Conservation (phyloP, 2,113 vertebrate species). For the Shinisaurus crocodilurus region DNA sequence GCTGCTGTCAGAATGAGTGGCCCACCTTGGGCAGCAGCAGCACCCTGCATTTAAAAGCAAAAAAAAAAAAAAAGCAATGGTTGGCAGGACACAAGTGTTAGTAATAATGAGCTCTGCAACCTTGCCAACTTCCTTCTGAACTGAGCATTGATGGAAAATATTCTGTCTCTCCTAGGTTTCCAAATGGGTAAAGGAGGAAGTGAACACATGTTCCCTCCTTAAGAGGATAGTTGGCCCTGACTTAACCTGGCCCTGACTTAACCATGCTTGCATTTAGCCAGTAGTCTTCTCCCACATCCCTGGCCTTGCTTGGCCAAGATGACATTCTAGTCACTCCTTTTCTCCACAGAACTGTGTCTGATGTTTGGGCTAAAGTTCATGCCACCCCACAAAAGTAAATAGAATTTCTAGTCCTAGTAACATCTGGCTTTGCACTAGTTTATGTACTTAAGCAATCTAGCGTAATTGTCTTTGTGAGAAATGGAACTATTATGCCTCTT, state of each 20-base stretch:
- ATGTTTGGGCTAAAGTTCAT: background rate
- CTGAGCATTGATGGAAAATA: background rate
- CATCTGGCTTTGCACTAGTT: background rate
- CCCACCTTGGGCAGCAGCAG: background rate
- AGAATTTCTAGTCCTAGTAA: background rate
- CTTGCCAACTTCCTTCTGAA: background rate
- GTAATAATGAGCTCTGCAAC: background rate
- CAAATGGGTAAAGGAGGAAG: background rate
- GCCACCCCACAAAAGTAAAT: background rate
- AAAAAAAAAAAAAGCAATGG: background rate
- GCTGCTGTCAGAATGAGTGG: background rate
- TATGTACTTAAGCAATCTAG: background rate
- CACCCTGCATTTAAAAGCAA: background rate
- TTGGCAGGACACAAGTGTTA: background rate
- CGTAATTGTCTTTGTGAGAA: background rate
- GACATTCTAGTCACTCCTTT: background rate
- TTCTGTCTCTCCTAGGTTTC: background rate
- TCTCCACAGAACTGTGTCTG: background rate
- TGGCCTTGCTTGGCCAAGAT: background rate
- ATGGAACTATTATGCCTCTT: background rate
- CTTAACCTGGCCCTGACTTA: too few relatives aligned
- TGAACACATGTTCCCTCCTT: background rate
- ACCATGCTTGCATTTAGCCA: background rate
- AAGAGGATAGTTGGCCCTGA: too few relatives aligned
- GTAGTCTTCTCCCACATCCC: background rate